Conservation (phyloP, 1,140 invertebrate genomes). For the Microvelia longipes region DNA sequence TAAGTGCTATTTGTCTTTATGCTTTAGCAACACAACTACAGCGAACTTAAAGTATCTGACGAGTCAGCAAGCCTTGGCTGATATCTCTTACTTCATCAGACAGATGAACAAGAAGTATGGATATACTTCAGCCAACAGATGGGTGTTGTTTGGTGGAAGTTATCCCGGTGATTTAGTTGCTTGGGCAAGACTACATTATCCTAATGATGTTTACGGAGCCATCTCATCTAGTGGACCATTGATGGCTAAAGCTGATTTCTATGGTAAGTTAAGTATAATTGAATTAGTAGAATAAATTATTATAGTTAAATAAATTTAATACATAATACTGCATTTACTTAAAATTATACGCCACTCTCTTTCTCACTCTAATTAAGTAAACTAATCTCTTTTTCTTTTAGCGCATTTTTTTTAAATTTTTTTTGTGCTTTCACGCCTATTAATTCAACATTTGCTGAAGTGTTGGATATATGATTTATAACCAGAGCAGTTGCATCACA, state of each 20-base stretch:
- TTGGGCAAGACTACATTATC: conserved; percentile 79
- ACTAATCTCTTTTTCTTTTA: neutral
- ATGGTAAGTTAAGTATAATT: conserved; percentile 33
- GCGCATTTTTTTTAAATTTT: neutral
- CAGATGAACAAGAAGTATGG: conserved; percentile 48
- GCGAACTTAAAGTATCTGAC: too few species aligned
- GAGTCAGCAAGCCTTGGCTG: conserved; percentile 74
- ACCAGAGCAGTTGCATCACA: too few species aligned
- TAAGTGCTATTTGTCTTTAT: too few species aligned
- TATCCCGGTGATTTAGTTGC: conserved; percentile 82
- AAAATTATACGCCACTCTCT: too few species aligned
- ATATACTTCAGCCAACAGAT: conserved; percentile 49
- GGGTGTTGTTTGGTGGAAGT: conserved; percentile 84
- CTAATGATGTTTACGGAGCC: conserved; percentile 67
- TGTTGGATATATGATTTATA: too few species aligned
- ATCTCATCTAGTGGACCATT: conserved; percentile 81
- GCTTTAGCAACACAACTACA: too few species aligned
- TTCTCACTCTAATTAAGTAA: neutral
- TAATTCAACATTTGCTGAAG: too few species aligned
- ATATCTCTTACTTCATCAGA: conserved; percentile 65
- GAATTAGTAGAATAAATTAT: neutral
- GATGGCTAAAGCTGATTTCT: conserved; percentile 66
- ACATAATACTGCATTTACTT: neutral
- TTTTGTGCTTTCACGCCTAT: too few species aligned
- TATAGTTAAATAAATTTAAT: neutral